Evolutionary conservation across 2,113 vertebrate species (phyloP), one percentile per base, ranked within the genome.

Genomic region (Amphiprion percula): DNA sequence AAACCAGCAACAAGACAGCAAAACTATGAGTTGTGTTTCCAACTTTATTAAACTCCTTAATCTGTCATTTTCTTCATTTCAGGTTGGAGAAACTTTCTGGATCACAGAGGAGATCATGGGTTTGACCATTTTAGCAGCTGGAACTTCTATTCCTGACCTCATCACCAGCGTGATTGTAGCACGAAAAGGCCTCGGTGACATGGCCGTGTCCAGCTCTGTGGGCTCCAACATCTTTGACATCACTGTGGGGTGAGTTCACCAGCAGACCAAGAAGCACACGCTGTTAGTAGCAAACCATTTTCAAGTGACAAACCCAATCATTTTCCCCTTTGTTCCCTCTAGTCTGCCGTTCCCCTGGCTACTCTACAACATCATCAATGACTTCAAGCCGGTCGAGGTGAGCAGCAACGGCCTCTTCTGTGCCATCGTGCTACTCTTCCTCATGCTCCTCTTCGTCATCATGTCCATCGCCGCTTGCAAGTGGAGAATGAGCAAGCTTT

Each of bases 181-280:
- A 14, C 84, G 94, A 39, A 95, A 95, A 87, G 94, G 94, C 66
- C 90, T 95, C 0, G 94, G 94, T 5, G 94, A 95, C 92, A 95
- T 95, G 94, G 94, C 94, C 0, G 94, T 95, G 74, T 95, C 94
- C 63, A 95, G 94, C 79, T 95, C 94, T 19, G 94, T 95, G 67
- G 94, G 94, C 62, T 95, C 94, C 59, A 95, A 95, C 92, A 95
- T 95, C 81, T 95, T 95, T 66, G 94, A 95, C 50, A 95, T 95
- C 71, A 95, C 94, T 9, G 94, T 95, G 52, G 94, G 94, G 94
- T 95, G 80, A 91, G 93, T 90, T 6, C 24, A 30, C 7, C 15
- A 59, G 17, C 56, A 30, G 52, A 65, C 26, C 47, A 37, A 1
- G 9, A 23, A 58, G 30, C 23, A 4, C 56, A 50, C 41, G 14